phyloP scores from a whole-genome alignment of 2,888 invertebrate species.

The Drosophila buzzatii region DNA sequence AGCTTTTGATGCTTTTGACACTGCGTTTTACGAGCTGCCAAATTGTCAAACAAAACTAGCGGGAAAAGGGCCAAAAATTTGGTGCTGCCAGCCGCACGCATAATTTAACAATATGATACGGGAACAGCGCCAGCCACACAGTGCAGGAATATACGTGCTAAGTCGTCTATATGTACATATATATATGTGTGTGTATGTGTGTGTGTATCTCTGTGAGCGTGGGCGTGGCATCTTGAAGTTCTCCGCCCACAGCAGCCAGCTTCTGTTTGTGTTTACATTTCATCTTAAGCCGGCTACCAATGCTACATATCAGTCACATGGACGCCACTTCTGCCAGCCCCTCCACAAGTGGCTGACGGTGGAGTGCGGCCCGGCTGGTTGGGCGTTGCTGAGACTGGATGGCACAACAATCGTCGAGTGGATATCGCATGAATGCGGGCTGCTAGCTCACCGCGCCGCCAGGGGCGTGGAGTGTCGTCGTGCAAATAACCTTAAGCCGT shows the following conservation, averaged over 20 bases:
- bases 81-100: conserved; percentile 56
- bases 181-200: no score
- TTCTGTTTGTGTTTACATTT: conserved; percentile 72
- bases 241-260: conserved; percentile 1
- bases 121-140: not conserved
- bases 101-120: conserved; percentile 63
- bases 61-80: conserved; percentile 28
- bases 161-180: not conserved
- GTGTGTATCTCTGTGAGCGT: not conserved
- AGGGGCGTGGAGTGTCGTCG: conserved; percentile 27
- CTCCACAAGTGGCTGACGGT: conserved; percentile 24
- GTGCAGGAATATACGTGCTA: not conserved
- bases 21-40: conserved; percentile 75
- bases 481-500: conserved; percentile 76
- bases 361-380: not conserved
- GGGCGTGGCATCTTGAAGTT: conserved; percentile 12
- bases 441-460: not conserved
- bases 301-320: conserved; percentile 76
- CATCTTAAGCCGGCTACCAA: conserved; percentile 66
- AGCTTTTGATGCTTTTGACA: conserved; percentile 20
- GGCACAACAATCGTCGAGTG: conserved; percentile 67
- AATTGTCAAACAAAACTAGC: conserved; percentile 43
- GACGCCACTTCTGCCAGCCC: conserved; percentile 60
- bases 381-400: not conserved
- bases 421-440: conserved; percentile 53